Percentiles rank a stretch among this genome's conserved stretches.
These are phyloP conservation scores for Ecdyonurus torrentis DNA, from an alignment of 2,888 invertebrate genomes.

Conservation along the genomic window DNA sequence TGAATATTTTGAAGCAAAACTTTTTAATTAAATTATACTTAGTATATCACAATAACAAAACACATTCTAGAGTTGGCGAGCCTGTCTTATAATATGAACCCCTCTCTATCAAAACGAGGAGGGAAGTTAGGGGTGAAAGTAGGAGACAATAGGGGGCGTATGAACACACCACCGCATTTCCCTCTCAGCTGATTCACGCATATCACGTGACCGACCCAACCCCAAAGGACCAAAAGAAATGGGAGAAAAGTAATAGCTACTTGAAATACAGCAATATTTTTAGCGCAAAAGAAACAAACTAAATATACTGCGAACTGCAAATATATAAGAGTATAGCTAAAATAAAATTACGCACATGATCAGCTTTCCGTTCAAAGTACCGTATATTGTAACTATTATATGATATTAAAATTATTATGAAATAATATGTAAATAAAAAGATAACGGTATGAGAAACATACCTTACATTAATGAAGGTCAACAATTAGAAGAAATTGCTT, in stretches of 20 bases:
- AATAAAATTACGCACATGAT: background rate
- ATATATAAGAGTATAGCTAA: background rate
- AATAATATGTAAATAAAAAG: background rate
- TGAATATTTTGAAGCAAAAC: no score
- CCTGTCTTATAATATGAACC: background rate
- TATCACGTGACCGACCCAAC: background rate
- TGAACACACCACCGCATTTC: background rate
- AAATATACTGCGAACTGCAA: background rate
- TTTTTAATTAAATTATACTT: no score
- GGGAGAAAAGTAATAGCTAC: background rate
- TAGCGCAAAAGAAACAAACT: background rate
- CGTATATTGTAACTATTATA: no score
- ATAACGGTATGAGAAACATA: background rate
- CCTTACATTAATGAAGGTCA: background rate
- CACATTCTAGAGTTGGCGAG: background rate
- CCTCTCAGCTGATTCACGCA: background rate
- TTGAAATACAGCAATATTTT: background rate
- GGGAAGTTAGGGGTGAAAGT: background rate
- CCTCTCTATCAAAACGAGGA: background rate
- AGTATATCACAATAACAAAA: no score
- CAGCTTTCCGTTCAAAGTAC: no score
- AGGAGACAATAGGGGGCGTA: background rate
- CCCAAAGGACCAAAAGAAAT: no score
- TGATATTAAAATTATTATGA: no score
- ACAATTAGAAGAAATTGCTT: background rate